Evolutionary conservation across 2,113 vertebrate genomes (phyloP).

Genomic region (Caranx ignobilis): DNA sequence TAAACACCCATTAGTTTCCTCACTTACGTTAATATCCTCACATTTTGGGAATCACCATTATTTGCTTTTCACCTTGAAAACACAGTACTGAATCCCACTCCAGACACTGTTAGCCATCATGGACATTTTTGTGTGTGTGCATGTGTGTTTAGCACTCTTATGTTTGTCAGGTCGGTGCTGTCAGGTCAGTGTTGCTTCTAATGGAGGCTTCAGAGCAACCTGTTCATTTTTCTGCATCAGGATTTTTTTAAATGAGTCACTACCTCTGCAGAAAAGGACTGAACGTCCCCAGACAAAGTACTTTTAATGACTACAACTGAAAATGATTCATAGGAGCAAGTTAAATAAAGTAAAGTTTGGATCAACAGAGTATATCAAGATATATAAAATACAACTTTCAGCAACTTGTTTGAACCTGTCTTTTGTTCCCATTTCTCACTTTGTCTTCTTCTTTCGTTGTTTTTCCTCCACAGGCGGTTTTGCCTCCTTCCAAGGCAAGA

Average conservation of each 20-base stretch:
- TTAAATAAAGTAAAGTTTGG: neutral
- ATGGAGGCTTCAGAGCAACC: neutral
- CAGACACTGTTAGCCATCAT: neutral
- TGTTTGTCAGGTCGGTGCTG: neutral
- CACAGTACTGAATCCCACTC: neutral
- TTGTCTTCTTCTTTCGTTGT: conserved; percentile 66
- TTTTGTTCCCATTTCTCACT: conserved; percentile 51
- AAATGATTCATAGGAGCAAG: conserved; percentile 14
- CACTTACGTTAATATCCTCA: conserved; percentile 8
- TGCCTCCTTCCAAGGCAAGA: conserved; percentile 79
- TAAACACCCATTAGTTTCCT: neutral
- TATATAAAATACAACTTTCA: too few relatives aligned
- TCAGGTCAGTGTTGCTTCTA: neutral
- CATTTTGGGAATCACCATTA: neutral
- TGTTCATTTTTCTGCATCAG: neutral
- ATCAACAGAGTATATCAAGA: neutral
- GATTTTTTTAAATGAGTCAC: conserved; percentile 11
- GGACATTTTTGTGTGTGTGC: neutral
- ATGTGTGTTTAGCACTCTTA: neutral
- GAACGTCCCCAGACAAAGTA: neutral
- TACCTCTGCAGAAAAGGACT: conserved; percentile 10
- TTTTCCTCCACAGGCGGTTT: conserved; percentile 33
- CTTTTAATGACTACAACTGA: neutral
- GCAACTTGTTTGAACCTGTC: neutral
- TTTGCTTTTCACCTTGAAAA: neutral